phyloP scores from a whole-genome alignment of 2,113 vertebrate species.

The Calidris pygmaea region DNA sequence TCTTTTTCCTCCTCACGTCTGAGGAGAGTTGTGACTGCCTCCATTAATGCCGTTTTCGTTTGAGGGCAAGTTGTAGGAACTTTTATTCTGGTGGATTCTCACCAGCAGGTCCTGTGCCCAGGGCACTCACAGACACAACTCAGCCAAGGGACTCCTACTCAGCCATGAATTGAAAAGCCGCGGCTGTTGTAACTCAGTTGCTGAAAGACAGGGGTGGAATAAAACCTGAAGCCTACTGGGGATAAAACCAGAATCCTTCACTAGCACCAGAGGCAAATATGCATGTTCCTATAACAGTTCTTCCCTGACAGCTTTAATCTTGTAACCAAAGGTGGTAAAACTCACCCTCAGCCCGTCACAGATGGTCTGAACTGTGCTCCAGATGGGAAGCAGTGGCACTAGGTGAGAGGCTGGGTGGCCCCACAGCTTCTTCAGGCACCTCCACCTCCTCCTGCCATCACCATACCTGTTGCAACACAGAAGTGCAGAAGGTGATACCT shows the following conservation, averaged over 20 bases:
- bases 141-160: not conserved
- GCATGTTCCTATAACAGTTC: fast-evolving
- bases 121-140: not conserved
- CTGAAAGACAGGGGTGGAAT: not conserved
- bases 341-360: fast-evolving
- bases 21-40: not conserved
- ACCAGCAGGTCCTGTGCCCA: not conserved
- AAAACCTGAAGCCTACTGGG: not conserved
- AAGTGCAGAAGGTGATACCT: fast-evolving
- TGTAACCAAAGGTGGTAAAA: not conserved
- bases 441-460: not conserved
- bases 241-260: not conserved
- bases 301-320: not conserved
- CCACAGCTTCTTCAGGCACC: not conserved
- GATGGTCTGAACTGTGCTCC: not conserved
- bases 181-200: not conserved
- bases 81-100: not conserved
- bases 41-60: not conserved
- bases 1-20: not conserved
- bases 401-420: not conserved
- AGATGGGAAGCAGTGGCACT: fast-evolving
- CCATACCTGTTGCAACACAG: not conserved
- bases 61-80: not conserved
- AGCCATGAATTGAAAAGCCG: not conserved
- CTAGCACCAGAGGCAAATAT: not conserved